Evolutionary conservation across 2,113 vertebrate genomes (phyloP), one percentile per base, ranked within the genome.

Genomic region (Sorex fumeus): DNA sequence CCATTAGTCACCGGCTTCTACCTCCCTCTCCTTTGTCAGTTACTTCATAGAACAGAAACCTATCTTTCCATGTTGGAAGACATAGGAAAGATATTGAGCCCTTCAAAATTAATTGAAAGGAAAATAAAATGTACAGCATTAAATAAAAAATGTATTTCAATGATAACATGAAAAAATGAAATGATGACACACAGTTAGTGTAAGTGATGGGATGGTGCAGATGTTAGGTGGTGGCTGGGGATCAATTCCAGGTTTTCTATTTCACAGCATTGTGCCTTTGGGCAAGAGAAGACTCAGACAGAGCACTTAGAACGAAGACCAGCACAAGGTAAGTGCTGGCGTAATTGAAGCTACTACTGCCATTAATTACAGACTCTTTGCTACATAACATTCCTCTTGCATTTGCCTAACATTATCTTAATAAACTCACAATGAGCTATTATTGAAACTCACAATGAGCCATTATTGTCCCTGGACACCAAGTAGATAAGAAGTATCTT

Each of bases 341-440:
- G 47, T 60, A 91, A 80, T 10, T 40, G 21, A 40, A 62, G 3
- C 9, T 88, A 66, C 30, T 82, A 34, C 8, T 93, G 8, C 50
- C 78, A 30, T 10, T 71, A 67, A 25, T 83, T 60, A 79, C n/a
- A 43, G 50, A 95, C n/a, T 34, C 43, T 18, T 74, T 78, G 47
- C 27, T 93, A 40, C 30, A 64, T 12, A 53, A 16, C 57, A 78
- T 87, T 50, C 67, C 36, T 15, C 70, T 25, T 83, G 27, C 60
- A 50, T 12, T 86, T 76, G 82, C 30, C 12, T 27, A 67, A 25
- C 85, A 47, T 84, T 96, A 57, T 86, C 8, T 83, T 30, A 75
- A 36, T 70, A 36, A 85, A 40, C 57, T 21, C 21, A 60, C 19
- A 60, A 23, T 60, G 40, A 21, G 21, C 53, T 72, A 36, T 47